Evolutionary conservation across 1,140 invertebrate genomes (phyloP).

Genomic region (Rhagoletis zephyria): DNA sequence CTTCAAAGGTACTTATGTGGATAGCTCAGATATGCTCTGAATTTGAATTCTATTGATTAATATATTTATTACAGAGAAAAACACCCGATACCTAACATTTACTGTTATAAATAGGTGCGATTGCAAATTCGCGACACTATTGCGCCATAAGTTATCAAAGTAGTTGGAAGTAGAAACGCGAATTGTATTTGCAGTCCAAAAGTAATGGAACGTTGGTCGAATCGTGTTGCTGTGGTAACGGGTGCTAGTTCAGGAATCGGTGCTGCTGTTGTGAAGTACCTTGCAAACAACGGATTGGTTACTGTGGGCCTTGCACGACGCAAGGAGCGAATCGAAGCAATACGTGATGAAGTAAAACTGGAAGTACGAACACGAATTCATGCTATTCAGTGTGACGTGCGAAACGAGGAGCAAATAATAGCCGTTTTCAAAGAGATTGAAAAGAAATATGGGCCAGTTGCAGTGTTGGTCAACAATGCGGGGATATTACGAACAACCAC

Average conservation of each 20-base stretch:
- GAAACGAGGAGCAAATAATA: constrained; percentile 77
- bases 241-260: constrained; percentile 82
- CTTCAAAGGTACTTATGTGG: too few relatives aligned
- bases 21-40: too few relatives aligned
- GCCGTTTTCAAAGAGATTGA: constrained; percentile 78
- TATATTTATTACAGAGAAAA: too few relatives aligned
- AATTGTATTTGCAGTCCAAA: background rate
- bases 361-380: constrained; percentile 68
- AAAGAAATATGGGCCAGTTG: constrained; percentile 77
- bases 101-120: too few relatives aligned
- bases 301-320: constrained; percentile 82
- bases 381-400: constrained; percentile 79
- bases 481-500: constrained; percentile 73
- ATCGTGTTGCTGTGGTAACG: constrained; percentile 80
- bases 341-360: constrained; percentile 59
- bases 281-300: constrained; percentile 77
- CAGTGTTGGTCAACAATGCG: constrained; percentile 84
- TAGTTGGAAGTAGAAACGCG: too few relatives aligned
- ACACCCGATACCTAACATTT: too few relatives aligned
- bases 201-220: constrained; percentile 78
- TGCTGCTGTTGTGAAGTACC: constrained; percentile 73
- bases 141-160: too few relatives aligned
- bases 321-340: constrained; percentile 75
- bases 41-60: too few relatives aligned
- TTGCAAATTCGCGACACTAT: too few relatives aligned